Evolutionary conservation across 2,113 vertebrate species (phyloP), one percentile per base, ranked within the genome.

Genomic region (Limanda limanda): DNA sequence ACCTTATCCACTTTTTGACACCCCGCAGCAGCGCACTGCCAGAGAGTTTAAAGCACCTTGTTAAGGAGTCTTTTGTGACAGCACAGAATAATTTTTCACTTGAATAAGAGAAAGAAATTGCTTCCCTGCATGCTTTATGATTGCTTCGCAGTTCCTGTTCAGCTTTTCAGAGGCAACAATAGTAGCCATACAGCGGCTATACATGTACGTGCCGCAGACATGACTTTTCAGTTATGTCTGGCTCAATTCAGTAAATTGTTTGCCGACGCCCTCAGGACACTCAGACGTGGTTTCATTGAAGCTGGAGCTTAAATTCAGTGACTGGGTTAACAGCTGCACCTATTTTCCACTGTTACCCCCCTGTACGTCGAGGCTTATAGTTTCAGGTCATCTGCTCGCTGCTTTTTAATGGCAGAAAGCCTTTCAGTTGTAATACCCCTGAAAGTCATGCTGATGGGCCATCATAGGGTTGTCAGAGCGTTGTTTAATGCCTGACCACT

Each of bases 61-160:
- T 92, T 91, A 92, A 86, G 85, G 83, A 89, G 84, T 90, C 92
- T 92, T 93, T 93, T 93, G 91, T 92, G 90, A 90, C 91, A 85
- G 89, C 91, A 70, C 63, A 59, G 88, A 92, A 92, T 91, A 84
- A 92, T 92, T 92, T 93, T 89, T 92, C 93, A 92, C 92, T 92
- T 89, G 89, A 94, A 92, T 93, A 91, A 92, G 90, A 93, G 89
- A 92, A 89, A 92, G 87, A 93, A 92, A 93, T 92, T 91, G 91
- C 91, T 91, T 92, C 89, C 84, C 86, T 79, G 88, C 85, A 79
- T 82, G 89, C 85, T 91, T 92, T 91, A 79, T 92, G 90, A 92
- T 91, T 91, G 87, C 91, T 73, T 84, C 80, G 68, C 81, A 84
- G 79, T 89, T 91, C 82, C 78, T 79, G 74, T 88, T 88, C 78